These are phyloP conservation scores for Lacerta agilis DNA, from an alignment of 2,797 vertebrate genomes.

Conservation along the genomic window DNA sequence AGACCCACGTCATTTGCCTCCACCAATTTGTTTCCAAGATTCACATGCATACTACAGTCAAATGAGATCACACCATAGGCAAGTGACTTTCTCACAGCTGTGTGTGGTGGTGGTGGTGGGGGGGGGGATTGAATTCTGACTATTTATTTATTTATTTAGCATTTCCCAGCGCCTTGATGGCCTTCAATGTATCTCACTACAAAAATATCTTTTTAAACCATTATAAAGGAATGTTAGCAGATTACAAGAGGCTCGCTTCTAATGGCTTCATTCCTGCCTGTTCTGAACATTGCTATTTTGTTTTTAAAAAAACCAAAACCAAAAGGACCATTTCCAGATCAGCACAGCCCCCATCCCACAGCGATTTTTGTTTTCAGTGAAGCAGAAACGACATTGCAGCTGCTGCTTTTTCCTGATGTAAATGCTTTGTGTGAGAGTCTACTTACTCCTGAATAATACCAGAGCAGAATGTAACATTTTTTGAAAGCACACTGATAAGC, in stretches of 20 bases:
- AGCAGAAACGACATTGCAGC: not conserved
- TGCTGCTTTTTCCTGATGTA: not conserved
- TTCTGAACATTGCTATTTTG: too few species aligned
- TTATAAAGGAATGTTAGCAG: not conserved
- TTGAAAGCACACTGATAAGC: conserved; percentile 5
- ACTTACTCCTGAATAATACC: not conserved
- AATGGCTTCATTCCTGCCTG: not conserved
- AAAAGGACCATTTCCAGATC: not conserved
- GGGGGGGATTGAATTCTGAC: not conserved
- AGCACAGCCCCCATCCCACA: not conserved
- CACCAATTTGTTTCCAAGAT: not conserved
- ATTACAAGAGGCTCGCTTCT: not conserved
- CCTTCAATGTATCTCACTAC: not conserved
- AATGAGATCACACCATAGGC: not conserved
- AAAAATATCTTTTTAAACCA: not conserved
- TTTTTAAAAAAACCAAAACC: not conserved
- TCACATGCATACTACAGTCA: not conserved
- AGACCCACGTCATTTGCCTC: not conserved
- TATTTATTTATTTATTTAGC: not conserved
- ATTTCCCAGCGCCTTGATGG: not conserved
- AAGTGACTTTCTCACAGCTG: not conserved
- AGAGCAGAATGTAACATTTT: not conserved
- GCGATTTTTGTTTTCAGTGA: not conserved
- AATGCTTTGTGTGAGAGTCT: not conserved
- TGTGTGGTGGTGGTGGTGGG: not conserved